phyloP scores from a whole-genome alignment of 2,113 vertebrate genomes.

The Cranoglanis bouderius region DNA sequence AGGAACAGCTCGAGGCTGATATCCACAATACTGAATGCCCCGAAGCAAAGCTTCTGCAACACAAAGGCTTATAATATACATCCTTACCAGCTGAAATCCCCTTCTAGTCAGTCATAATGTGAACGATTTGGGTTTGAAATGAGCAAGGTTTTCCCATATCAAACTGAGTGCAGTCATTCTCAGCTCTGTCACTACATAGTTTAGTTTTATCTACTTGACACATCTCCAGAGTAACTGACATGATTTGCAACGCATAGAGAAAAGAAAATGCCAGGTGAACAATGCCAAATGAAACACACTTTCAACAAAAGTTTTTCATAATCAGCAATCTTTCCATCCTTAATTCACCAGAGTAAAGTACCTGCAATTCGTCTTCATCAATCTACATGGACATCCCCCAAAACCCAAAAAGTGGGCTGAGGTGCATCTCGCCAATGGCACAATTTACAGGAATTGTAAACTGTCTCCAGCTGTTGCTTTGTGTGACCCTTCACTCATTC shows the following conservation, averaged over 20 bases:
- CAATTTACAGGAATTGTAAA: conserved; percentile 80
- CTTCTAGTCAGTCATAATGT: conserved; percentile 17
- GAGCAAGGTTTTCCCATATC: neutral
- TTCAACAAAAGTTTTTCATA: neutral
- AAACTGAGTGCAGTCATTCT: neutral
- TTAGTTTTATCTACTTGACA: neutral
- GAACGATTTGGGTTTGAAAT: conserved; percentile 33
- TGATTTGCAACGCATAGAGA: neutral
- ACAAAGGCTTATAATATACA: conserved; percentile 35
- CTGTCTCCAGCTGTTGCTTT: conserved; percentile 69
- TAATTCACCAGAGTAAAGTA: conserved; percentile 54
- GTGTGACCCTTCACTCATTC: conserved; percentile 74
- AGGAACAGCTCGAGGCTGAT: conserved; percentile 41
- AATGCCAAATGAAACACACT: neutral
- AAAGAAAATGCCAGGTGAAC: neutral
- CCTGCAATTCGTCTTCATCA: conserved; percentile 80
- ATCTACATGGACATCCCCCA: conserved; percentile 70
- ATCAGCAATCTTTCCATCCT: conserved; percentile 32
- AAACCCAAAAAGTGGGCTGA: conserved; percentile 69
- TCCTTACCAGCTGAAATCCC: conserved; percentile 6
- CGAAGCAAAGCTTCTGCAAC: conserved; percentile 33
- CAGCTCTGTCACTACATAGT: neutral
- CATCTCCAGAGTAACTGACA: neutral
- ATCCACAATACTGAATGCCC: conserved; percentile 43
- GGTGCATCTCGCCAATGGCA: conserved; percentile 76